Percentiles rank a stretch among this genome's conserved stretches.
Evolutionary conservation across 2,888 invertebrate species (phyloP).

Genomic region (Eretmocerus hayati): DNA sequence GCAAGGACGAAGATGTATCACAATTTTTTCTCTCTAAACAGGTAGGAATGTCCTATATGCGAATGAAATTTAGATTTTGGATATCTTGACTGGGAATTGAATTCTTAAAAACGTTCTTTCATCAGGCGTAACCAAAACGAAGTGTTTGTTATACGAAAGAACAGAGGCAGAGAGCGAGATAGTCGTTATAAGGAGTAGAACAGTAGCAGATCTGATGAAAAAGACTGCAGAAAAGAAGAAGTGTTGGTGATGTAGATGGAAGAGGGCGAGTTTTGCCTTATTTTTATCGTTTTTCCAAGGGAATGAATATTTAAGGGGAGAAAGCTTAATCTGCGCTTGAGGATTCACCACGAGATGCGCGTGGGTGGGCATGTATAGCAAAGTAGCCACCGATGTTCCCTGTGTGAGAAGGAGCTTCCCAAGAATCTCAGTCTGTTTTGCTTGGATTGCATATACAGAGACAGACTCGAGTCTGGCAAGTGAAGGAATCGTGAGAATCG

Average conservation of each 20-base stretch:
- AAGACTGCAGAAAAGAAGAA: conserved; percentile 8
- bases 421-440: no score
- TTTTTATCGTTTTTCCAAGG: conserved; percentile 52
- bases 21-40: no score
- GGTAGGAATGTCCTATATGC: no score
- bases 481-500: not conserved
- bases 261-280: conserved; percentile 36
- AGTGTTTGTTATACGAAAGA: not conserved
- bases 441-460: no score
- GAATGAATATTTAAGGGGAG: conserved; percentile 56
- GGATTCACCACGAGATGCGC: conserved; percentile 43
- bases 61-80: no score
- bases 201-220: not conserved
- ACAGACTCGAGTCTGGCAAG: not conserved
- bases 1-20: no score
- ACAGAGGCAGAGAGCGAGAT: not conserved
- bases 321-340: conserved; percentile 55
- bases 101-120: no score
- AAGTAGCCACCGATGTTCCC: conserved; percentile 33
- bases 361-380: conserved; percentile 33
- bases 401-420: no score
- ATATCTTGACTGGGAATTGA: no score
- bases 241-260: conserved; percentile 13
- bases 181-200: not conserved
- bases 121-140: no score